phyloP scores from a whole-genome alignment of 2,113 vertebrate genomes.

The Pristiophorus japonicus region DNA sequence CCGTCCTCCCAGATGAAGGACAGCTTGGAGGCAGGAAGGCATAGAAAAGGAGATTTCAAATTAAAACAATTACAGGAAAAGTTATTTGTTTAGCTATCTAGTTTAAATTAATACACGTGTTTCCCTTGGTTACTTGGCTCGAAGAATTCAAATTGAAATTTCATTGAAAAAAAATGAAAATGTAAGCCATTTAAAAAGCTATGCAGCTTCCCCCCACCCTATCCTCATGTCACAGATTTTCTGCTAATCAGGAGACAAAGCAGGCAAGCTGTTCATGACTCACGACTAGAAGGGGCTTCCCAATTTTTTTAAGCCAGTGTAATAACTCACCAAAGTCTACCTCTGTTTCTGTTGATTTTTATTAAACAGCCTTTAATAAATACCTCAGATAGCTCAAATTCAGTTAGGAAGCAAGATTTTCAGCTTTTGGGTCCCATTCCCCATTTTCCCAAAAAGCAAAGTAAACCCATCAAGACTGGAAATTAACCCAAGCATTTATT shows the following conservation, averaged over 20 bases:
- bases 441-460: neutral
- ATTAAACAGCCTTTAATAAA: neutral
- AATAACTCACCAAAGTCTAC: neutral
- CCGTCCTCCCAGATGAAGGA: conserved; percentile 33
- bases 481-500: neutral
- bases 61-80: conserved; percentile 31
- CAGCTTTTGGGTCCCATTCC: neutral
- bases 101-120: conserved; percentile 11
- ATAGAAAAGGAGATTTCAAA: conserved; percentile 30
- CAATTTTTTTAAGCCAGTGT: neutral
- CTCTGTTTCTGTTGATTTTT: neutral
- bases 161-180: neutral
- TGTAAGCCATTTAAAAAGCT: neutral
- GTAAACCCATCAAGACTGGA: neutral
- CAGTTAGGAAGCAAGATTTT: neutral
- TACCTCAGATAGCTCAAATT: neutral
- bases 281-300: neutral
- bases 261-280: neutral
- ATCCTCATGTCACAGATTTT: neutral
- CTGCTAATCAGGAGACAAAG: neutral
- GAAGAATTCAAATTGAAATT: conserved; percentile 22
- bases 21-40: conserved; percentile 34
- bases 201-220: neutral
- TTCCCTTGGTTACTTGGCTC: conserved; percentile 13
- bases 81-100: neutral